Conservation (phyloP, 2,113 vertebrate species). For the Columba janthina region DNA sequence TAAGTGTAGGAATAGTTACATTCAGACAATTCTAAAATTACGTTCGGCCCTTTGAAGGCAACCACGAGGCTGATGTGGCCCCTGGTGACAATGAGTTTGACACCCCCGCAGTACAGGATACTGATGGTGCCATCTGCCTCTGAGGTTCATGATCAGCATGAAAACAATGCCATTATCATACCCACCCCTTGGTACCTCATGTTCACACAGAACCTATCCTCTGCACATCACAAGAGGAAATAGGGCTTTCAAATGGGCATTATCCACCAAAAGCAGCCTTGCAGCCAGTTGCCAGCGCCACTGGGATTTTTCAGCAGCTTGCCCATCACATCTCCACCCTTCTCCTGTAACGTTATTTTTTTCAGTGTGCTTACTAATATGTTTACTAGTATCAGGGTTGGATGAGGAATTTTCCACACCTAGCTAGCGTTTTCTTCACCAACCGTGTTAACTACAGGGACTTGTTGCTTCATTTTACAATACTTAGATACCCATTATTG, state of each 20-base stretch:
- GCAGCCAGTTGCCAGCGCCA: background rate
- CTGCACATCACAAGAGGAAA: background rate
- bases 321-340: background rate
- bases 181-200: background rate
- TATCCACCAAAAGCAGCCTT: background rate
- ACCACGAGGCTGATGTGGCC: no score
- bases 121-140: background rate
- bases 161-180: background rate
- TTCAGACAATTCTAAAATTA: no score
- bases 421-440: background rate
- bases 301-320: background rate
- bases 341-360: background rate
- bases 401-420: background rate
- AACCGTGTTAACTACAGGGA: background rate
- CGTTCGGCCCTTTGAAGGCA: no score
- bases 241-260: background rate
- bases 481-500: background rate
- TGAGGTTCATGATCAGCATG: background rate
- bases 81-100: no score
- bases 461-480: background rate
- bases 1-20: no score
- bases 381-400: background rate
- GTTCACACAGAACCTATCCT: background rate
- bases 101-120: background rate
- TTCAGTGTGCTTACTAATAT: background rate